These are phyloP conservation scores for Gonioctena quinquepunctata DNA, from an alignment of 1,140 invertebrate species.

Conservation along the genomic window DNA sequence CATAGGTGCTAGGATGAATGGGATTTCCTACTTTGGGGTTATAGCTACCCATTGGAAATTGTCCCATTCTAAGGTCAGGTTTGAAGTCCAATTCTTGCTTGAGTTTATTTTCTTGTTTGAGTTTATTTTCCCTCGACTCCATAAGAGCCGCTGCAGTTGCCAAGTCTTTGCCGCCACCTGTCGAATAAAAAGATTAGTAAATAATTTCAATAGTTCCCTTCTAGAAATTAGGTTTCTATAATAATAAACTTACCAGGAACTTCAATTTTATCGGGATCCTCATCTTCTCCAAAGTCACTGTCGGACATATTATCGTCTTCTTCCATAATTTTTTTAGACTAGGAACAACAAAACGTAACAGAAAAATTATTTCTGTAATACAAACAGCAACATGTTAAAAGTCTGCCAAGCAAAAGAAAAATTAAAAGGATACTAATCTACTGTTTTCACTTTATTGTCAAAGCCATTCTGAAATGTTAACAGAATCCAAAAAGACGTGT, in stretches of 20 bases:
- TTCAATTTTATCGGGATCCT: slow-evolving; percentile 88
- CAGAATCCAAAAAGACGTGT: too few species aligned
- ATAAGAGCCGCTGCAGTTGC: slow-evolving; percentile 70
- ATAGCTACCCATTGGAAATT: slow-evolving; percentile 30
- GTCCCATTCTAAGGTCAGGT: slow-evolving; percentile 34
- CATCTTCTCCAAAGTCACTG: slow-evolving; percentile 84
- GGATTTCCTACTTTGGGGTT: slow-evolving; percentile 38
- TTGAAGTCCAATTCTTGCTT: slow-evolving; percentile 31
- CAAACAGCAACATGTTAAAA: slow-evolving; percentile 13
- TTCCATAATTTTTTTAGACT: slow-evolving; percentile 53
- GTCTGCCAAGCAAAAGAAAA: slow-evolving; percentile 11
- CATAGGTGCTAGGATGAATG: slow-evolving; percentile 36
- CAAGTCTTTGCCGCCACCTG: slow-evolving; percentile 80
- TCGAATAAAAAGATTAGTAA: slow-evolving; percentile 40
- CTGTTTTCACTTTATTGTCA: background rate
- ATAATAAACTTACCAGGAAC: slow-evolving; percentile 75
- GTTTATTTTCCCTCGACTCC: slow-evolving; percentile 41
- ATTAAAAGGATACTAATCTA: slow-evolving; percentile 21
- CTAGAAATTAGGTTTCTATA: slow-evolving; percentile 22
- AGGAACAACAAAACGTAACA: slow-evolving; percentile 31
- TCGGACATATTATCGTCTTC: slow-evolving; percentile 72
- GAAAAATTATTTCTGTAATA: slow-evolving; percentile 27
- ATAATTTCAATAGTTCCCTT: background rate
- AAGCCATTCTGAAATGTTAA: background rate
- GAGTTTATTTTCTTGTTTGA: slow-evolving; percentile 33